phyloP scores from a whole-genome alignment of 2,797 vertebrate species.

The Rachycentron canadum region DNA sequence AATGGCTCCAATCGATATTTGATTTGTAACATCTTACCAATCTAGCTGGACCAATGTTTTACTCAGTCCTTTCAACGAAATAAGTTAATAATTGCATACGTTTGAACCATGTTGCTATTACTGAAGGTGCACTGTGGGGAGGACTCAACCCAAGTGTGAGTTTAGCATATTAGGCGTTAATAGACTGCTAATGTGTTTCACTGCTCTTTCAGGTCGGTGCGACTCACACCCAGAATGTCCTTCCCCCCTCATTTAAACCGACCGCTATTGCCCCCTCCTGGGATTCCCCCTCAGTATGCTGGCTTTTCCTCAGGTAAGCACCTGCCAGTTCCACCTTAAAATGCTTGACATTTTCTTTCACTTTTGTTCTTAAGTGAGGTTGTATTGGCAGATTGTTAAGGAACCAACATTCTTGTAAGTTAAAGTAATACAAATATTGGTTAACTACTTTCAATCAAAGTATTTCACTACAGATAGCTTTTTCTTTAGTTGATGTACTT shows the following conservation, averaged over 20 bases:
- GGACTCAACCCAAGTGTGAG: background rate
- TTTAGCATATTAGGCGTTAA: background rate
- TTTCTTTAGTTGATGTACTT: background rate
- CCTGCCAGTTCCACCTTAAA: background rate
- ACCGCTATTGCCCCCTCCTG: conserved; percentile 95
- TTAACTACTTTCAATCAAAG: background rate
- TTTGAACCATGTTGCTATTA: background rate
- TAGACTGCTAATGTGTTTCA: background rate
- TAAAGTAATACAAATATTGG: too few relatives aligned
- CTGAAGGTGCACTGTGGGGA: background rate
- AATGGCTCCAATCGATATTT: background rate
- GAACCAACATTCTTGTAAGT: background rate
- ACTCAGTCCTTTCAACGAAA: background rate
- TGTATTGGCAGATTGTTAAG: background rate
- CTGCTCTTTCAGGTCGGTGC: conserved; percentile 59
- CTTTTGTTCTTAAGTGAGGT: background rate
- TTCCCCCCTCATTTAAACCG: conserved; percentile 99
- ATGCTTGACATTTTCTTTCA: background rate
- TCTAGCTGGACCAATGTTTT: background rate
- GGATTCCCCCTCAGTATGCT: conserved; percentile 96
- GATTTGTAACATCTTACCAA: background rate
- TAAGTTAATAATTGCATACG: rapidly evolving
- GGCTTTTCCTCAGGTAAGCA: conserved; percentile 93
- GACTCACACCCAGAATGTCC: conserved; percentile 88
- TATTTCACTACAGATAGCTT: background rate